Evolutionary conservation across 2,797 vertebrate species (phyloP), one percentile per base, ranked within the genome.

Genomic region (Anabacerthia variegaticeps): DNA sequence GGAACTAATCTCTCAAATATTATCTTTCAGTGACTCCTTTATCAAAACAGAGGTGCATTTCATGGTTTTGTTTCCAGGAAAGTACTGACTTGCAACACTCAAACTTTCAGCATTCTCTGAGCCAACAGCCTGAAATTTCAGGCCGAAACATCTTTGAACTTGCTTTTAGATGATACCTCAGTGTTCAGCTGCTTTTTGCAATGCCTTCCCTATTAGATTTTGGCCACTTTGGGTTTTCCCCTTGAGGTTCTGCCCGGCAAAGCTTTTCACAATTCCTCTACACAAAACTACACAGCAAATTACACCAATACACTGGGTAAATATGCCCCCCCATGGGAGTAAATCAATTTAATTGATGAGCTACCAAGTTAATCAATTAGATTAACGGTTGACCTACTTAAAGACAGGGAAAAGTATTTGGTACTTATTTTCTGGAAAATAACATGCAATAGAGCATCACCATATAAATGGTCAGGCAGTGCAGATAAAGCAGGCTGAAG

Each of bases 341-440:
- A 63, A 83, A 93, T 92, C 85, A 37, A 93, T 93, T 55, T 88
- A 92, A 93, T 4, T 95, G 88, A 90, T 72, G 43, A 37, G 24
- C 48, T 88, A 71, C 34, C 36, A 63, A 90, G 49, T 54, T 85
- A 92, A 95, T 95, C 80, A 85, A 92, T 89, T 77, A 82, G 34
- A 85, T 85, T 92, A 93, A 96, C 0, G 26, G 71, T 32, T 96
- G 88, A 92, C 93, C 96, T 96, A 95, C 71, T 92, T 92, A 65
- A 84, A 92, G 61, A 92, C 2, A 68, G 93, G 26, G 34, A 17
- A 72, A 89, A 89, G n/a, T 77, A 82, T 67, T 12, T 61, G 41
- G 61, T 37, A 80, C 14, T 48, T 83, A 41, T 65, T 95, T 89
- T 87, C 37, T 65, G 79, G 61, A 77, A 91, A 82, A 28, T 36